Evolutionary conservation across 2,888 invertebrate species (phyloP).

Genomic region (Drosophila neotestacea): DNA sequence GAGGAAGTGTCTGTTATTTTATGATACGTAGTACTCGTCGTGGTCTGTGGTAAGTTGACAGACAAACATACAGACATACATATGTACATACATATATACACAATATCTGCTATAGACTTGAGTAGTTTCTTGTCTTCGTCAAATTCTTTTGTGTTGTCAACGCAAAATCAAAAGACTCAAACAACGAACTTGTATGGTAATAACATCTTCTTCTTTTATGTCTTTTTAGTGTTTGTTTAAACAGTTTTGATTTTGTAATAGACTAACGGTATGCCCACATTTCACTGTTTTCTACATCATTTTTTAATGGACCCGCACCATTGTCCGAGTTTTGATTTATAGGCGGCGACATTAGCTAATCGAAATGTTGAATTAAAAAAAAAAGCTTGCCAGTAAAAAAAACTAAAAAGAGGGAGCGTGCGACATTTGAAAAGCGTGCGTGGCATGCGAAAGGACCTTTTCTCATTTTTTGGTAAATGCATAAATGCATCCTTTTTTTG

Average conservation of each 20-base stretch:
- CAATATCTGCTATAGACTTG: neutral
- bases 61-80: conserved; percentile 11
- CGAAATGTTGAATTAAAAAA: conserved; percentile 57
- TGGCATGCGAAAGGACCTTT: conserved; percentile 39
- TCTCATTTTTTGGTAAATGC: conserved; percentile 35
- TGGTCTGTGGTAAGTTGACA: conserved; percentile 27
- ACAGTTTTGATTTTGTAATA: conserved; percentile 64
- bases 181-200: conserved; percentile 59
- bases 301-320: conserved; percentile 56
- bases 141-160: conserved; percentile 39
- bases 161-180: conserved; percentile 63
- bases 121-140: conserved; percentile 1
- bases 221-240: conserved; percentile 12
- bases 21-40: conserved; percentile 18
- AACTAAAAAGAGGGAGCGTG: neutral
- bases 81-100: neutral
- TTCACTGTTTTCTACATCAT: conserved; percentile 46
- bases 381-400: conserved; percentile 22
- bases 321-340: conserved; percentile 65
- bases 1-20: conserved; percentile 38
- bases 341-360: conserved; percentile 67
- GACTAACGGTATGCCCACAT: conserved; percentile 56
- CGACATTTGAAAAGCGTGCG: conserved; percentile 58
- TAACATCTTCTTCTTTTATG: conserved; percentile 30
- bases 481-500: conserved; percentile 46